Evolutionary conservation across 2,797 vertebrate genomes (phyloP), one percentile per base, ranked within the genome.

Genomic region (Platyrinchus mystaceus): DNA sequence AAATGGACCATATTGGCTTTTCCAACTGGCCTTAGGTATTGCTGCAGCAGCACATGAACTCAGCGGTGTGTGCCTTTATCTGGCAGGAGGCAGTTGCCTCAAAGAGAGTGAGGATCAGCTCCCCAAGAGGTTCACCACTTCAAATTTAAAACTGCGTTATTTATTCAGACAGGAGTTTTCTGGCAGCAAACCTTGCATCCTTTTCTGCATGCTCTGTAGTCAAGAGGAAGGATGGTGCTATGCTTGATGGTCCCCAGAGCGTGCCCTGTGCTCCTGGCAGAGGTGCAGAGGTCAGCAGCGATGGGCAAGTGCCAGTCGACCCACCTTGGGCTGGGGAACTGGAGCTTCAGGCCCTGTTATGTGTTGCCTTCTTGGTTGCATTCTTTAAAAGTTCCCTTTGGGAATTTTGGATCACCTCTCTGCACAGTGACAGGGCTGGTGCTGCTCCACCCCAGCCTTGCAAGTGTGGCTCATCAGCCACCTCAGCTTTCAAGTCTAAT

Each of bases 91-190:
- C 36, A 78, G 47, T 64, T 59, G 44, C 74, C 63, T 88, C 50
- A 85, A 80, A 86, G 37, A 34, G 41, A 50, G 22, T 6, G 32
- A 81, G 39, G 46, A 90, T 90, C 47, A 52, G 27, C 41, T 85
- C 30, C 41, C 32, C 1, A 3, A n/a, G 36, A 66, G 37, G 26
- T 81, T 86, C 69, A 36, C 46, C 49, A 43, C 68, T 79, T 91
- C 56, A 74, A 74, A 92, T 80, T 64, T 58, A 91, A 90, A 83
- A 36, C 12, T 26, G 26, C 39, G 16, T 79, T 89, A 89, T 87
- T 94, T 84, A 76, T 75, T 92, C 81, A 78, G 68, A 56, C 60
- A 59, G 59, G 39, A 69, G n/a, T 82, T 90, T 92, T 69, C 74
- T 93, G 63, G 62, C 73, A 81, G 77, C 49, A 88, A 86, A 58